phyloP scores from a whole-genome alignment of 2,113 vertebrate species.

The Lepus timidus region DNA sequence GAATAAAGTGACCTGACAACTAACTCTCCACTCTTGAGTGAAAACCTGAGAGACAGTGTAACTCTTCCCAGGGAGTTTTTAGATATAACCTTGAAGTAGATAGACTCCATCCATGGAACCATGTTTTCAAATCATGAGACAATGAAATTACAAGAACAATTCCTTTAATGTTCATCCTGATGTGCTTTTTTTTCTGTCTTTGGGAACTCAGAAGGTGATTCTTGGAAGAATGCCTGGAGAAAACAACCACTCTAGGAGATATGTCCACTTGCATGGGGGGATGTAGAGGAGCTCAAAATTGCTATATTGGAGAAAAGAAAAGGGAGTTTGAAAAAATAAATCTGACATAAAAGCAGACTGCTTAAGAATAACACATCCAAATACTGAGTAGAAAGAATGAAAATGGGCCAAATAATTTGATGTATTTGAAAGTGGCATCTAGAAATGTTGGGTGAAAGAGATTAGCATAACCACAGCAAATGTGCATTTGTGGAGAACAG shows the following conservation, averaged over 20 bases:
- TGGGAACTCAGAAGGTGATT: background rate
- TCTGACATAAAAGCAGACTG: background rate
- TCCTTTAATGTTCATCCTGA: background rate
- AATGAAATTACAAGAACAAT: background rate
- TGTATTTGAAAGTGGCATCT: background rate
- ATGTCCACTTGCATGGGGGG: background rate
- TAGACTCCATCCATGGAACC: background rate
- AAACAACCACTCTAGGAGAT: background rate
- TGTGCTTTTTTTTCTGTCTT: background rate
- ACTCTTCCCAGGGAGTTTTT: background rate
- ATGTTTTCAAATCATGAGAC: background rate
- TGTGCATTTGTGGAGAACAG: background rate
- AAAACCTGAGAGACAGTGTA: background rate
- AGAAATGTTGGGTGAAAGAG: background rate
- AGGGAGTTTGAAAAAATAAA: background rate
- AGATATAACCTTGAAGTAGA: background rate
- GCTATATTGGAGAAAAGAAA: background rate
- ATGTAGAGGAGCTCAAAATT: background rate
- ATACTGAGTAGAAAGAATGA: background rate
- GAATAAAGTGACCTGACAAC: background rate
- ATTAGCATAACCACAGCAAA: background rate
- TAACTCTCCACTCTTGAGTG: background rate
- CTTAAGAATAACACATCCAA: background rate
- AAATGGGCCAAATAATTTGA: background rate
- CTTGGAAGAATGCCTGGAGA: background rate